A percentile compares a stretch with the other conserved stretches of the same genome.
Conservation (phyloP, 2,113 vertebrate species). For the Girardinichthys multiradiatus region DNA sequence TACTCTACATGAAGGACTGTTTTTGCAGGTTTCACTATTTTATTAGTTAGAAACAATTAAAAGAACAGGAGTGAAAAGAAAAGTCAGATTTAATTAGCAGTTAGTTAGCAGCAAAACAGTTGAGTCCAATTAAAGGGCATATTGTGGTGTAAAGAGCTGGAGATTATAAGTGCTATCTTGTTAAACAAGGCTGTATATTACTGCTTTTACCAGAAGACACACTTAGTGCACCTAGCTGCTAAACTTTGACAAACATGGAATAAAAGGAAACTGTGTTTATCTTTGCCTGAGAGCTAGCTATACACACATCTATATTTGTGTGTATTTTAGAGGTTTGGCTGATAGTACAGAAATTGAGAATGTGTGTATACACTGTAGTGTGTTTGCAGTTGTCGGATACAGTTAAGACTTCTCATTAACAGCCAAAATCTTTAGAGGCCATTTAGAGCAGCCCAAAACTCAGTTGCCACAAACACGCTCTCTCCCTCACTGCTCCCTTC, state of each 20-base stretch:
- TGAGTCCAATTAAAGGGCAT: constrained; percentile 72
- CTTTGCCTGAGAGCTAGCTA: constrained; percentile 42
- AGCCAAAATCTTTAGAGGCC: constrained; percentile 64
- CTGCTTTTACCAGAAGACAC: constrained; percentile 41
- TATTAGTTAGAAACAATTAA: constrained; percentile 64
- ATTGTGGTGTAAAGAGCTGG: constrained; percentile 44
- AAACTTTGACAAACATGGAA: constrained; percentile 53
- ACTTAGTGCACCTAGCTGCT: constrained; percentile 37
- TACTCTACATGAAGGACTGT: background rate
- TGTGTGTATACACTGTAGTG: constrained; percentile 18
- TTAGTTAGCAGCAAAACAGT: constrained; percentile 76
- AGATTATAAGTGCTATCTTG: constrained; percentile 54
- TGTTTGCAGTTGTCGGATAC: constrained; percentile 58
- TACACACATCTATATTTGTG: constrained; percentile 15
- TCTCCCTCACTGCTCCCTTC: constrained; percentile 25
- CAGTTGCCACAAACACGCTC: constrained; percentile 23
- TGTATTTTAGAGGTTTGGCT: constrained; percentile 7
- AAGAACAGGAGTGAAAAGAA: constrained; percentile 57
- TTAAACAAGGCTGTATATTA: constrained; percentile 64
- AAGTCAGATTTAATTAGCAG: constrained; percentile 78
- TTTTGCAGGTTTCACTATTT: constrained; percentile 46
- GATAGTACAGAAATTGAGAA: constrained; percentile 17
- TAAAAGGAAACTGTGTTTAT: constrained; percentile 51
- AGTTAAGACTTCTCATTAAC: constrained; percentile 71
- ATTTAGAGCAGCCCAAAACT: constrained; percentile 46